phyloP scores from a whole-genome alignment of 1,140 invertebrate species.

The Bombus balteatus region DNA sequence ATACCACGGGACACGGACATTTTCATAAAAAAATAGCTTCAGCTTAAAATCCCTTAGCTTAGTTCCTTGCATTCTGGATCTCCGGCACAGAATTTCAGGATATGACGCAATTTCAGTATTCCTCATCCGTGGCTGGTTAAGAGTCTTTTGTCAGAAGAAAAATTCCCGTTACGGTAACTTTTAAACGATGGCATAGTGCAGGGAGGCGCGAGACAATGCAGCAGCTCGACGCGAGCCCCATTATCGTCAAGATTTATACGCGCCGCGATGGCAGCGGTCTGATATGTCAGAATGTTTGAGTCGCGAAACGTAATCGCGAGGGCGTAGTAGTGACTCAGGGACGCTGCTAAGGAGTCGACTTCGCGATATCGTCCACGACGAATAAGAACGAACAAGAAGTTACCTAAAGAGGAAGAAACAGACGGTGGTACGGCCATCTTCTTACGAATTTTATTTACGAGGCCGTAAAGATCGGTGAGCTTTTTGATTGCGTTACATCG shows the following conservation, averaged over 20 bases:
- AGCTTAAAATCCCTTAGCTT: not conserved
- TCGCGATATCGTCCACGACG: not conserved
- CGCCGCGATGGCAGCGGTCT: not conserved
- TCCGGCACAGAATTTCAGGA: not conserved
- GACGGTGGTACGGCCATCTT: slow-evolving; percentile 42
- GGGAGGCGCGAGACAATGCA: not conserved
- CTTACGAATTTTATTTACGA: slow-evolving; percentile 75
- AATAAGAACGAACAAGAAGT: not conserved
- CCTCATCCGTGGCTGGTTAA: not conserved
- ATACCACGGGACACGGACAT: not conserved
- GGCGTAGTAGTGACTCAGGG: not conserved
- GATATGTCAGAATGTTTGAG: slow-evolving; percentile 31
- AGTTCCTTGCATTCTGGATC: not conserved
- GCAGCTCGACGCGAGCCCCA: not conserved
- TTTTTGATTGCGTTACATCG: slow-evolving; percentile 65
- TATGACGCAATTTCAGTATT: not conserved
- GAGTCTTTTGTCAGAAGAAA: not conserved
- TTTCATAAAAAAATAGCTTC: not conserved
- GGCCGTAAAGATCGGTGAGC: slow-evolving; percentile 70
- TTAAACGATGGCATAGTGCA: not conserved
- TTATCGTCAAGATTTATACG: slow-evolving; percentile 36
- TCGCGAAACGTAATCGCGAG: slow-evolving; percentile 2
- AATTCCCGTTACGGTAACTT: not conserved
- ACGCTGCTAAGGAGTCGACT: not conserved
- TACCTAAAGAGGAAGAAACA: not conserved